Percentiles rank a stretch among this genome's conserved stretches.
Conservation (phyloP, 2,797 vertebrate genomes). For the Onychomys leucogaster region DNA sequence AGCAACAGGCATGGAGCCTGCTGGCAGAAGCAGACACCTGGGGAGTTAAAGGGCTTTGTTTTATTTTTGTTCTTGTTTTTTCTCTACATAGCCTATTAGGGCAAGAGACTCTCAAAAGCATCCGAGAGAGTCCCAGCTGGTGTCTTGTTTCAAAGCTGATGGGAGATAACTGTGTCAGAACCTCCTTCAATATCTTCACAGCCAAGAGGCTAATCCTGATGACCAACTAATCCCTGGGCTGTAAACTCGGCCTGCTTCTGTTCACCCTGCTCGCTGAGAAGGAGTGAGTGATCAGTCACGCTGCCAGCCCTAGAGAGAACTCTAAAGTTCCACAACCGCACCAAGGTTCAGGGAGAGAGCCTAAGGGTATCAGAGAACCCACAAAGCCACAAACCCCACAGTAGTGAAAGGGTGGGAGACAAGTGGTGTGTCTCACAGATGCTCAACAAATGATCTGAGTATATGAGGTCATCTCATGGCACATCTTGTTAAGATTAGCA, state of each 20-base stretch:
- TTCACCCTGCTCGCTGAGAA: not conserved
- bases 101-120: slow-evolving; percentile 7
- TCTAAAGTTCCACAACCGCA: not conserved
- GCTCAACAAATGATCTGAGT: not conserved
- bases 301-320: not conserved
- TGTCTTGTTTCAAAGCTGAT: not conserved
- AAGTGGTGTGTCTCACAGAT: not conserved
- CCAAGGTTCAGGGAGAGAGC: not conserved
- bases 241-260: not conserved
- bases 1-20: not conserved
- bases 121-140: not conserved
- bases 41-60: not conserved
- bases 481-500: not conserved
- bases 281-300: not conserved
- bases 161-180: not conserved
- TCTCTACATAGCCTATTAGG: not conserved
- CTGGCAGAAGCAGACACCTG: not conserved
- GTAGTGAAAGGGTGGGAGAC: accelerated
- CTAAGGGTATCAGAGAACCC: not conserved
- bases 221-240: slow-evolving; percentile 46
- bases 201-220: not conserved
- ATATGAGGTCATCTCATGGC: not conserved
- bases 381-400: accelerated
- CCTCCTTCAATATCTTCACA: not conserved
- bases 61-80: not conserved